Conservation (phyloP, 2,888 invertebrate genomes). For the Rhingia rostrata region DNA sequence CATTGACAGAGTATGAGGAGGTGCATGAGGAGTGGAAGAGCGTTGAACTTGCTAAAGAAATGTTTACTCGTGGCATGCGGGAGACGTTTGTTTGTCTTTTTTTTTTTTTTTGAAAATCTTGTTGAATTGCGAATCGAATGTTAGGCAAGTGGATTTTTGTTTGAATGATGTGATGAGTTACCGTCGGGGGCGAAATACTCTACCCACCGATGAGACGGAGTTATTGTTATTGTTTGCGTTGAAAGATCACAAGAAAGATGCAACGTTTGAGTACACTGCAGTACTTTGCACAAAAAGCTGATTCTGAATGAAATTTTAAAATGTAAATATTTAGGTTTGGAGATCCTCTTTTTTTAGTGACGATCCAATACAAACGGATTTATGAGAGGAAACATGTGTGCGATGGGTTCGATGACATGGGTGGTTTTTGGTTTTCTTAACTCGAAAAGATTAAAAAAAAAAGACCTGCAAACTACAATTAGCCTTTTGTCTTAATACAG, state of each 20-base stretch:
- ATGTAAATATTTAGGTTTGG: constrained; percentile 51
- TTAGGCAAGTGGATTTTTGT: background rate
- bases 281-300: background rate
- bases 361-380: constrained; percentile 23
- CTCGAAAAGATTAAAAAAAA: constrained; percentile 1
- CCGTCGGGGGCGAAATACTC: constrained; percentile 5
- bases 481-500: background rate
- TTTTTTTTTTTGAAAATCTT: constrained; percentile 6
- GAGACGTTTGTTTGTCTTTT: constrained; percentile 19
- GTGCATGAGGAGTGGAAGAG: constrained; percentile 45
- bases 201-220: background rate
- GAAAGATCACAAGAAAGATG: background rate
- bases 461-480: background rate
- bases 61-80: constrained; percentile 68
- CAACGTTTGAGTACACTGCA: background rate
- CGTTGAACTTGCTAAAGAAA: constrained; percentile 66
- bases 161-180: background rate
- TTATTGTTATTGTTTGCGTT: background rate
- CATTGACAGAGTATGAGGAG: constrained; percentile 43
- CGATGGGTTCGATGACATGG: constrained; percentile 37
- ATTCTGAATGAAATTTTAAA: constrained; percentile 16
- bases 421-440: constrained; percentile 11
- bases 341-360: constrained; percentile 8
- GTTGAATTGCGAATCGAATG: constrained; percentile 16
- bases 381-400: constrained; percentile 7